Base-by-base conservation (phyloP, 2,888 invertebrate species). In the Homarus gammarus region DNA sequence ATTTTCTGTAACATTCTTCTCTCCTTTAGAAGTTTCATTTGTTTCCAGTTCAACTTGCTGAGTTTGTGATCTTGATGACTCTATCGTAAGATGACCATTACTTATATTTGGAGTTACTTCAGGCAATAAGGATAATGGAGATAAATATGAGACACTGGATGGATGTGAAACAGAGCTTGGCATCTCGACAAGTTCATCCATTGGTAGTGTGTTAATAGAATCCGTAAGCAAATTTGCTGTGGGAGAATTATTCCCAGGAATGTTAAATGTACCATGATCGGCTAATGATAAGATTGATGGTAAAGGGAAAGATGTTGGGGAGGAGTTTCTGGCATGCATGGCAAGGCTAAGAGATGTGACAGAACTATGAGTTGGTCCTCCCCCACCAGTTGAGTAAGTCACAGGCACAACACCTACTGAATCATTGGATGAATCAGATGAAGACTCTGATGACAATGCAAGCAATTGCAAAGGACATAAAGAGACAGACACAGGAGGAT, bases 391-490 rank as follows among this genome's bases (percentile, higher is more conserved):
- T 31, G 77, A 77, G 38, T 68, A 86, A 18, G 86, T 86, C n/a
- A 78, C 77, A 44, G 88, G 88, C 33, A 88, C 88, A 51, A 88
- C 84, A 27, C 88, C 88, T 27, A 88, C 51, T 12, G 88, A 83
- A 70, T 84, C 83, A 56, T 83, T 83, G 36, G 88, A 88, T 22
- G 88, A 88, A 64, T 88, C 88, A 49, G 88, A 83, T 33, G 88
- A 88, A 10, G 88, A 88, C 33, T 88, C 88, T 40, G 88, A 84
- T 51, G 88, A 88, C 22, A 88, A n/a, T 83, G 49, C 56, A 33
- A 83, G 68, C 31, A 70, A 38, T 15, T 61, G 82, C 64, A 82
- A 68, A 5, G 77, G 68, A 38, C 44, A 61, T 31, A 70, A 33
- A 51, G 78, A 22, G 12, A 68, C 44, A 51, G 88, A 83, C n/a